These are phyloP conservation scores for Eucera pruinosa DNA, from an alignment of 2,888 invertebrate genomes.

Conservation along the genomic window DNA sequence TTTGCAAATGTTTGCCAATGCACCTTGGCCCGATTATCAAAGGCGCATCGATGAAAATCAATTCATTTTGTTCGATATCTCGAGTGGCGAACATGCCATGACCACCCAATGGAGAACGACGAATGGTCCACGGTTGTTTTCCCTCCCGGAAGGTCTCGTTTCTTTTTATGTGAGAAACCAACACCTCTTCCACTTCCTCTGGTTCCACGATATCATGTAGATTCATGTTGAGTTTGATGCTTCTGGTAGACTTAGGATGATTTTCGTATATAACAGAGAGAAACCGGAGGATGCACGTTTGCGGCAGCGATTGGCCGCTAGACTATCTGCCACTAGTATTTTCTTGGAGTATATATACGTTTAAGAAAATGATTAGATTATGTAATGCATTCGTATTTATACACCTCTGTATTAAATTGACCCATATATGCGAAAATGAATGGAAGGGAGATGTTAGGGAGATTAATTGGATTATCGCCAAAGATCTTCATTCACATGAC, in stretches of 20 bases:
- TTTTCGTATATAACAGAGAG: not conserved
- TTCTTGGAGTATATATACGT: slow-evolving; percentile 6
- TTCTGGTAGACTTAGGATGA: no score
- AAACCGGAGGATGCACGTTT: not conserved
- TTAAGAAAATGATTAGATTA: slow-evolving; percentile 13
- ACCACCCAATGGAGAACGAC: slow-evolving; percentile 87
- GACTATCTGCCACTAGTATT: not conserved
- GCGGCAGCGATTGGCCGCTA: not conserved
- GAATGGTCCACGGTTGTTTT: slow-evolving; percentile 86
- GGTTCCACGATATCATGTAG: slow-evolving; percentile 46
- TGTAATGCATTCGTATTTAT: slow-evolving; percentile 6
- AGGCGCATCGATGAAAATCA: slow-evolving; percentile 90
- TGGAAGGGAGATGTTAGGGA: not conserved
- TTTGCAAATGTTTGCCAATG: slow-evolving; percentile 84
- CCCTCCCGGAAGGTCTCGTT: slow-evolving; percentile 56
- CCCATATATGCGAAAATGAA: not conserved
- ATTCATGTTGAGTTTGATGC: slow-evolving; percentile 32
- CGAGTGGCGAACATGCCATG: slow-evolving; percentile 90
- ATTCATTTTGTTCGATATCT: slow-evolving; percentile 88
- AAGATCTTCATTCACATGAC: no score
- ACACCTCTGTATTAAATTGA: not conserved
- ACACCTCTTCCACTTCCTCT: slow-evolving; percentile 60
- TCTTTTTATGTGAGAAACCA: slow-evolving; percentile 70
- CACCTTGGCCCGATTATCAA: slow-evolving; percentile 89
- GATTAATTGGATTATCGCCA: not conserved